phyloP scores from a whole-genome alignment of 2,888 invertebrate genomes.

The Pherbina coryleti region DNA sequence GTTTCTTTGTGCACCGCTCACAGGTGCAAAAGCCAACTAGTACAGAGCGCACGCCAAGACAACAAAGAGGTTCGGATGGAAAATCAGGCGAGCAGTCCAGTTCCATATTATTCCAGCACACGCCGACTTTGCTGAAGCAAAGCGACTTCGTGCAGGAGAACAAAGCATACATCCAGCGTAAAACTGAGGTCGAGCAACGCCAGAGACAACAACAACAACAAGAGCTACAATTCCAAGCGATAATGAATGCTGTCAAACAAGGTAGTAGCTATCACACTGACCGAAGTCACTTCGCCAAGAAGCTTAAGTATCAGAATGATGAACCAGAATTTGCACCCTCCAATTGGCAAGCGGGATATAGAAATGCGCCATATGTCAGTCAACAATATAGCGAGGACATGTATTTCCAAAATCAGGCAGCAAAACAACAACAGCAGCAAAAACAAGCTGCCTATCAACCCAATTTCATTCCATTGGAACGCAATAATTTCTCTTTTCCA shows the following conservation, averaged over 20 bases:
- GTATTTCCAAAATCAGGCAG: conserved; percentile 12
- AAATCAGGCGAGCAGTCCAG: background rate
- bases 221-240: conserved; percentile 53
- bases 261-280: conserved; percentile 14
- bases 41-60: background rate
- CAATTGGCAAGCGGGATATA: conserved; percentile 6
- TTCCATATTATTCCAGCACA: conserved; percentile 54
- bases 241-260: conserved; percentile 51
- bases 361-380: conserved; percentile 2
- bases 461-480: conserved; percentile 46
- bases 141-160: conserved; percentile 54
- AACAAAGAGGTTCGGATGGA: background rate
- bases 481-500: conserved; percentile 51
- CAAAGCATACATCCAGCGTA: conserved; percentile 55
- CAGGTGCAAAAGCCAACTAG: conserved; percentile 50
- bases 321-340: background rate
- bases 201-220: conserved; percentile 57
- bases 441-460: conserved; percentile 42
- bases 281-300: conserved; percentile 36
- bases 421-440: conserved; percentile 29
- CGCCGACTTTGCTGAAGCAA: conserved; percentile 59
- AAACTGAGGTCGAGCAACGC: conserved; percentile 54
- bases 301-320: conserved; percentile 37
- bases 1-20: conserved; percentile 58
- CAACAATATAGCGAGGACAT: conserved; percentile 34